These are phyloP conservation scores for Sepiola atlantica DNA, from an alignment of 2,888 invertebrate genomes.

Conservation along the genomic window DNA sequence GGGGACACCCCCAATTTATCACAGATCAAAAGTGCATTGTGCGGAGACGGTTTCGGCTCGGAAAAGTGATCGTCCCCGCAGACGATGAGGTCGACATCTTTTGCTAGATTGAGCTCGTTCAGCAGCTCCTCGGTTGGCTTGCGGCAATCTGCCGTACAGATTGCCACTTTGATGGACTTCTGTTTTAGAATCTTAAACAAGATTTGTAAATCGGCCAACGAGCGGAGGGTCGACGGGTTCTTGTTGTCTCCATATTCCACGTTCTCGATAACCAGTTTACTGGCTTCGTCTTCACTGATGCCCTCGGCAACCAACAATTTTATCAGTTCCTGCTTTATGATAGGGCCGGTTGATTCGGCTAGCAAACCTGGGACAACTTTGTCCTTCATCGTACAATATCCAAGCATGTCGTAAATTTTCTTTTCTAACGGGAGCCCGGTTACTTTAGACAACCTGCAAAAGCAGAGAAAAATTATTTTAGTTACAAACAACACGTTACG, in stretches of 20 bases:
- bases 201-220: slow-evolving; percentile 72
- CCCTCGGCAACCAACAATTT: slow-evolving; percentile 53
- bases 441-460: slow-evolving; percentile 67
- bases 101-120: slow-evolving; percentile 58
- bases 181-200: slow-evolving; percentile 73
- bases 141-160: slow-evolving; percentile 75
- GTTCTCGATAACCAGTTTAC: slow-evolving; percentile 64
- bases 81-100: slow-evolving; percentile 74
- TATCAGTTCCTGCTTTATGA: slow-evolving; percentile 60
- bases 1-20: slow-evolving; percentile 66
- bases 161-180: slow-evolving; percentile 74
- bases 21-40: slow-evolving; percentile 74
- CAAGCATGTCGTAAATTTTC: slow-evolving; percentile 73
- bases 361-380: slow-evolving; percentile 73
- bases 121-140: slow-evolving; percentile 62
- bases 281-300: slow-evolving; percentile 55
- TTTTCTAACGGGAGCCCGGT: slow-evolving; percentile 71
- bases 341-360: slow-evolving; percentile 73
- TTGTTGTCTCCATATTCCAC: slow-evolving; percentile 70
- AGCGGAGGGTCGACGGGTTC: slow-evolving; percentile 66
- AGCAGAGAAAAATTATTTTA: not conserved
- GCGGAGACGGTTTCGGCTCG: slow-evolving; percentile 75
- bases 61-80: slow-evolving; percentile 75
- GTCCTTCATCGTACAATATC: slow-evolving; percentile 70
- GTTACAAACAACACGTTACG: not conserved